These are phyloP conservation scores for Nycteola revayana DNA, from an alignment of 2,888 invertebrate species.

Conservation along the genomic window DNA sequence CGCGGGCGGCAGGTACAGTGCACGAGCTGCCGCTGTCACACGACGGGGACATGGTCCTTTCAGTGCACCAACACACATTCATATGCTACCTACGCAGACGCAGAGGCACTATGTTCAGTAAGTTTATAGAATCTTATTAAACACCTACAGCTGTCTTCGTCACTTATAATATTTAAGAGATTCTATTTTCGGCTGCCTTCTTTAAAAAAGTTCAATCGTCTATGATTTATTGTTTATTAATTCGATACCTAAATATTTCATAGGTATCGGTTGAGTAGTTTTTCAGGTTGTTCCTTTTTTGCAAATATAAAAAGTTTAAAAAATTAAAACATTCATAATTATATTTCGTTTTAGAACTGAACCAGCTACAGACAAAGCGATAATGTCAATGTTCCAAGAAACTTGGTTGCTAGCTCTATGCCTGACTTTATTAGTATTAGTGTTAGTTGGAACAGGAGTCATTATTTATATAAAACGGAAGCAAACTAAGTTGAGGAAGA, in stretches of 20 bases:
- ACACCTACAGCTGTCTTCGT: too few relatives aligned
- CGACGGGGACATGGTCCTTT: slow-evolving; percentile 94
- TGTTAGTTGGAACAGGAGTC: slow-evolving; percentile 61
- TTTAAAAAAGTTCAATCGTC: too few relatives aligned
- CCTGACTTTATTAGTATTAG: slow-evolving; percentile 64
- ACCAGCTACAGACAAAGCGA: slow-evolving; percentile 73
- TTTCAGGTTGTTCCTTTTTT: too few relatives aligned
- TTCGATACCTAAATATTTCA: too few relatives aligned
- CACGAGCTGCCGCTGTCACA: slow-evolving; percentile 94
- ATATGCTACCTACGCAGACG: slow-evolving; percentile 84
- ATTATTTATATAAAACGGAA: slow-evolving; percentile 65
- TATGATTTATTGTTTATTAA: too few relatives aligned
- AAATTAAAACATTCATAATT: too few relatives aligned
- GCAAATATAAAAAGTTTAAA: too few relatives aligned
- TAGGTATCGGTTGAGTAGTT: too few relatives aligned
- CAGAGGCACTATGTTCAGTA: slow-evolving; percentile 75
- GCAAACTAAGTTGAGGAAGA: slow-evolving; percentile 68
- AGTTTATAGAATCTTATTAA: slow-evolving; percentile 41
- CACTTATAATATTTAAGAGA: too few relatives aligned
- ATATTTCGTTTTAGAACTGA: slow-evolving; percentile 70
- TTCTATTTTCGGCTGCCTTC: too few relatives aligned
- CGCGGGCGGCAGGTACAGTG: slow-evolving; percentile 92
- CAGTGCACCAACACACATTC: slow-evolving; percentile 88
- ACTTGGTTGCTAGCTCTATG: slow-evolving; percentile 72
- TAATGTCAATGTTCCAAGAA: slow-evolving; percentile 75